Evolutionary conservation across 2,797 vertebrate genomes (phyloP).

Genomic region (Pseudomugil gertrudae): DNA sequence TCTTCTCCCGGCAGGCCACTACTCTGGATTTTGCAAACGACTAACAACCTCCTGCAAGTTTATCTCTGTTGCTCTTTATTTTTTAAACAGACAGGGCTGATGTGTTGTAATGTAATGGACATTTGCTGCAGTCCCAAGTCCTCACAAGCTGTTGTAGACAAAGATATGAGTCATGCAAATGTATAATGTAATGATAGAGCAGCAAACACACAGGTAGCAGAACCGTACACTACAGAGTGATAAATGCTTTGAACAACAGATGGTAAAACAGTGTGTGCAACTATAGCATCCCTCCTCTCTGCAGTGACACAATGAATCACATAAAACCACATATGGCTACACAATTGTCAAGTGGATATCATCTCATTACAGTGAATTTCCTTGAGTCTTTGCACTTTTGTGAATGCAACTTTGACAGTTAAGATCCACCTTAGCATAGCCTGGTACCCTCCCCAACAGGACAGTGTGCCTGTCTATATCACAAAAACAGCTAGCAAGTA

Average conservation of each 20-base stretch:
- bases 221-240: neutral
- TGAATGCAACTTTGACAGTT: neutral
- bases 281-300: slow-evolving; percentile 47
- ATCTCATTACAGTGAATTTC: neutral
- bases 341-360: neutral
- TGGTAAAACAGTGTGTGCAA: slow-evolving; percentile 37
- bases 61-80: slow-evolving; percentile 16
- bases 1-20: slow-evolving; percentile 26
- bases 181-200: slow-evolving; percentile 20
- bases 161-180: slow-evolving; percentile 25
- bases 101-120: slow-evolving; percentile 33
- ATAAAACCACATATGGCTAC: slow-evolving; percentile 32
- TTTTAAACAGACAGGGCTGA: slow-evolving; percentile 32
- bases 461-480: neutral
- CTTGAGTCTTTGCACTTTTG: neutral
- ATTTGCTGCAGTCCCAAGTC: slow-evolving; percentile 28
- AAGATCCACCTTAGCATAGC: neutral
- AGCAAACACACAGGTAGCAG: slow-evolving; percentile 21
- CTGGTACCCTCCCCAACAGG: neutral
- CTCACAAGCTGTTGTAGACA: slow-evolving; percentile 21
- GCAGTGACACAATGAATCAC: slow-evolving; percentile 45
- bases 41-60: slow-evolving; percentile 42
- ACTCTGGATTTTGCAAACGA: slow-evolving; percentile 21
- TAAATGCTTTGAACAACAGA: slow-evolving; percentile 43
- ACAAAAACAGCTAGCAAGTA: neutral